Conservation (phyloP, 1,140 invertebrate species). For the Drosophila nikananu region DNA sequence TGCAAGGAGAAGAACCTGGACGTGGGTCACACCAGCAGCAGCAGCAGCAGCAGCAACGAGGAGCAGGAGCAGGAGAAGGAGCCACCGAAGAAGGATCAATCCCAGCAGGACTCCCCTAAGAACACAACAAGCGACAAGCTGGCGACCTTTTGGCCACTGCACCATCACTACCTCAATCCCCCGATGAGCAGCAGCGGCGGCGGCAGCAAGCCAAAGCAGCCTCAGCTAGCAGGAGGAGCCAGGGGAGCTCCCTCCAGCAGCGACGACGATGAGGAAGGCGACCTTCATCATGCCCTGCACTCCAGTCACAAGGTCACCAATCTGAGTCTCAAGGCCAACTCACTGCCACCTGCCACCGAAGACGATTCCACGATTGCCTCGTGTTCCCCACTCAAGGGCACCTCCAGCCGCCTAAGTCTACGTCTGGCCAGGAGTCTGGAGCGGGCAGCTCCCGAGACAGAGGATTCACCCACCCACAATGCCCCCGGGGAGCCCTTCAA, state of each 20-base stretch:
- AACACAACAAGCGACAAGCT: conserved; percentile 66
- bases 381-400: background rate
- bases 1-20: conserved; percentile 84
- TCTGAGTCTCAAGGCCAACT: conserved; percentile 60
- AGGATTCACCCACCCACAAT: conserved; percentile 6
- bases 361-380: background rate
- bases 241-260: conserved; percentile 14
- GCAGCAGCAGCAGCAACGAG: conserved; percentile 38
- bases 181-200: conserved; percentile 57
- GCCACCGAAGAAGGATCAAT: conserved; percentile 14
- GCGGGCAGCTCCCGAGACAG: conserved; percentile 13
- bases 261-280: conserved; percentile 53
- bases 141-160: conserved; percentile 77
- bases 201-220: conserved; percentile 34
- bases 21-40: conserved; percentile 60
- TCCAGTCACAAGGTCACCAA: conserved; percentile 66
- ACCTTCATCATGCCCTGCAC: conserved; percentile 41
- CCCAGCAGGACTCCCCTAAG: conserved; percentile 9
- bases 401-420: background rate
- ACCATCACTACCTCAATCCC: conserved; percentile 65
- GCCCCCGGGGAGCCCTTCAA: conserved; percentile 29
- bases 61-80: conserved; percentile 23
- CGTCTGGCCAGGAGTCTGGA: conserved; percentile 56
- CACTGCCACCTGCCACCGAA: conserved; percentile 57
- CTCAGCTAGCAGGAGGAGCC: conserved; percentile 2